Percentiles rank a stretch among this genome's conserved stretches.
These are phyloP conservation scores for Ctenicera cuprea DNA, from an alignment of 2,888 invertebrate genomes.

Conservation along the genomic window DNA sequence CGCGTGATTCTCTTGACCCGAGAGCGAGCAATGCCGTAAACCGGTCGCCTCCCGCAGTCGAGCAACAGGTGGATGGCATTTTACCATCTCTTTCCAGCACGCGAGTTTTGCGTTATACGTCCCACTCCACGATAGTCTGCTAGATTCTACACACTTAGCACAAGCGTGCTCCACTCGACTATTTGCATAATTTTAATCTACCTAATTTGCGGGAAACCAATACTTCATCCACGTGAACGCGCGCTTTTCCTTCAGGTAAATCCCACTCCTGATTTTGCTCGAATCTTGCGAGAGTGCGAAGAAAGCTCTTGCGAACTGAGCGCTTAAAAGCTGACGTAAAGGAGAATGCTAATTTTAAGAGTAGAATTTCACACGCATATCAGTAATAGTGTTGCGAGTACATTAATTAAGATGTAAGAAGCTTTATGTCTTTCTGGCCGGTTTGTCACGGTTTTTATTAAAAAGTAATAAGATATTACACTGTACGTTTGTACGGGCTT, in stretches of 20 bases:
- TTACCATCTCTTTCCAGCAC: conserved; percentile 38
- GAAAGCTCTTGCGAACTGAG: background rate
- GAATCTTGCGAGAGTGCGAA: background rate
- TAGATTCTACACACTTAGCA: conserved; percentile 19
- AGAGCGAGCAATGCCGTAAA: conserved; percentile 55
- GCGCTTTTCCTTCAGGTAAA: background rate
- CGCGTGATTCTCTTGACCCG: conserved; percentile 65
- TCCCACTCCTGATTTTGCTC: conserved; percentile 1
- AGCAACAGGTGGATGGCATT: conserved; percentile 63
- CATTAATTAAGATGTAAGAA: conserved; percentile 29
- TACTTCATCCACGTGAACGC: conserved; percentile 23
- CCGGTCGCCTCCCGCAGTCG: conserved; percentile 63
- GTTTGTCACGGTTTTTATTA: conserved; percentile 25
- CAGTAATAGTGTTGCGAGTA: conserved; percentile 26
- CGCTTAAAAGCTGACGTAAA: background rate
- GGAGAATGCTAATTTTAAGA: conserved; percentile 13
- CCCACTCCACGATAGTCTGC: conserved; percentile 23
- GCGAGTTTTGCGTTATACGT: conserved; percentile 6
- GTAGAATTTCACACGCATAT: conserved; percentile 23
- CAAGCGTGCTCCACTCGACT: conserved; percentile 34
- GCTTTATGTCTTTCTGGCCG: conserved; percentile 26
- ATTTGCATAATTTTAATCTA: conserved; percentile 38
- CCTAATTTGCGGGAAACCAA: conserved; percentile 33
- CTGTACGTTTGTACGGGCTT: background rate
- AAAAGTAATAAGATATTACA: conserved; percentile 13